Evolutionary conservation across 2,888 invertebrate species (phyloP), one percentile per base, ranked within the genome.

Genomic region (Troilus luridus): DNA sequence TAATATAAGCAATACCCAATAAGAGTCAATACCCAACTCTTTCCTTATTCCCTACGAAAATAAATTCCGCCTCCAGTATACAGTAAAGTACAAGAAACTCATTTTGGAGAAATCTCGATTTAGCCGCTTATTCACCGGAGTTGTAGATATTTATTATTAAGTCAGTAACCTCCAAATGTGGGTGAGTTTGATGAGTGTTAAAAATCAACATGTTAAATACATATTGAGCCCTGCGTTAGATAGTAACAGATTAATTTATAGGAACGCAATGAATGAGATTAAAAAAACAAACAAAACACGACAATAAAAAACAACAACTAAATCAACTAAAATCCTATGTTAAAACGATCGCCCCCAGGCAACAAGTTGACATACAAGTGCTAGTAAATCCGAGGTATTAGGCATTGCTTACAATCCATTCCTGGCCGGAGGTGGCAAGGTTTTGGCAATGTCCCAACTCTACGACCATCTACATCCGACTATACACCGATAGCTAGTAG

Each of bases 321-420:
- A 21, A 62, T 62, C 19, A 21, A 62, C 6, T 62, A 21, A 62
- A 62, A 62, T 7, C 21, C 8, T 62, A 21, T 0, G 62, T 62
- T 62, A 7, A 19, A 62, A 62, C 10, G 24, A n/a, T 27, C 9
- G 24, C 14, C 24, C 14, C 12, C 8, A 17, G 27, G 17, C 27
- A 77, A 77, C 72, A 77, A 77, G 41, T 41, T 77, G 41, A 77
- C 72, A 77, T 41, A 41, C 8, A 19, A 41, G 17, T 1, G 17
- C 72, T 77, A 77, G 72, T 77, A 77, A 77, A 77, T 77, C 72
- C 41, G 27, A 27, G 72, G 27, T 41, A 77, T 77, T 41, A 77
- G 72, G 41, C 72, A 77, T 67, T 77, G 27, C 72, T 77, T 77
- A 41, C 7, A 8, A 17, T 77, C 72, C 72, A 77, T 17, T 41